Evolutionary conservation across 2,888 invertebrate genomes (phyloP).

Genomic region (Pterostichus niger): DNA sequence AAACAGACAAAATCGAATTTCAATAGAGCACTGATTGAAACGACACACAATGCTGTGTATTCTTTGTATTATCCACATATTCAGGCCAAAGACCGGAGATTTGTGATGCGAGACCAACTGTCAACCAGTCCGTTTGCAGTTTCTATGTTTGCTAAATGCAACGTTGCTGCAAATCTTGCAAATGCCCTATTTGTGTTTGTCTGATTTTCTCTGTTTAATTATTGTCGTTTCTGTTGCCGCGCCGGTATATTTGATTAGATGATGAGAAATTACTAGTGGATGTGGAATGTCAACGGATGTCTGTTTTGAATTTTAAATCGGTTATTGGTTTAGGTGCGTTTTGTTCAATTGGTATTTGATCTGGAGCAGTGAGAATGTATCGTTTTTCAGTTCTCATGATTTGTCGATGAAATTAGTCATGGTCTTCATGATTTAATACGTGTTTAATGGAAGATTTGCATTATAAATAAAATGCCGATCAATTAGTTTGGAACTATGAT

Average conservation of each 20-base stretch:
- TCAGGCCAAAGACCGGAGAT: conserved; percentile 43
- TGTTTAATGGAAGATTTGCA: conserved; percentile 6
- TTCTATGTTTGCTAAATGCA: background rate
- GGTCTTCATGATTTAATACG: background rate
- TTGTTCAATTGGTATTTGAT: conserved; percentile 3
- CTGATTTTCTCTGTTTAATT: conserved; percentile 36
- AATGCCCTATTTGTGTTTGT: conserved; percentile 10
- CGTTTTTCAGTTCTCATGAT: conserved; percentile 21
- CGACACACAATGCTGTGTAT: conserved; percentile 61
- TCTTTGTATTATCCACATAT: conserved; percentile 66
- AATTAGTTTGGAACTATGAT: conserved; percentile 11
- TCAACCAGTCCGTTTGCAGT: conserved; percentile 38
- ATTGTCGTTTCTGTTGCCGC: conserved; percentile 24
- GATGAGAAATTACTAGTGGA: conserved; percentile 5
- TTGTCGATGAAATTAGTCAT: conserved; percentile 3
- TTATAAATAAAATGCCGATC: conserved; percentile 32
- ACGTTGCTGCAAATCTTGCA: too few relatives aligned
- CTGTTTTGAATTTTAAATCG: conserved; percentile 22
- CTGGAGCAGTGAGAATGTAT: conserved; percentile 9
- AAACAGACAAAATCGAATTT: conserved; percentile 75
- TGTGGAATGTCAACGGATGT: conserved; percentile 16
- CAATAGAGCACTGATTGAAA: conserved; percentile 70
- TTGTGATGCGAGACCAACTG: conserved; percentile 63
- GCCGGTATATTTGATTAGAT: background rate
- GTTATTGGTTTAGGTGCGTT: conserved; percentile 4